These are phyloP conservation scores for Lasiurus borealis DNA, from an alignment of 2,113 vertebrate species.

Conservation along the genomic window DNA sequence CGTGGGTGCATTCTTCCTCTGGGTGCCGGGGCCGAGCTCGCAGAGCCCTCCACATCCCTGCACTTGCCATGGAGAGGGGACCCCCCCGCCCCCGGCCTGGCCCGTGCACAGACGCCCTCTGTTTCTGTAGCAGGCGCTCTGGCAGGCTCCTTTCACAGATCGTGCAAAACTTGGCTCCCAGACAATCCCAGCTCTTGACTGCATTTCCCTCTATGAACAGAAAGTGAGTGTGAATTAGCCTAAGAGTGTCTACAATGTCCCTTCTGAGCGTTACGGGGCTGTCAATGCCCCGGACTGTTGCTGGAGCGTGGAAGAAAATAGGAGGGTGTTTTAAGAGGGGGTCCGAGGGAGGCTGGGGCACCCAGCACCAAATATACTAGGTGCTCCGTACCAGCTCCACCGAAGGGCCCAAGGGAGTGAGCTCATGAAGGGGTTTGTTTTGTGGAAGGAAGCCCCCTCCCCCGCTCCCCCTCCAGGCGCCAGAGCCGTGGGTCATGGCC, in stretches of 20 bases:
- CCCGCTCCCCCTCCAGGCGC: too few species aligned
- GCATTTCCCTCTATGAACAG: not conserved
- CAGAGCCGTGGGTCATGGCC: not conserved
- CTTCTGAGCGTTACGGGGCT: not conserved
- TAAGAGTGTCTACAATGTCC: not conserved
- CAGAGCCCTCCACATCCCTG: not conserved
- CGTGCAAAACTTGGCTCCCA: constrained; percentile 54
- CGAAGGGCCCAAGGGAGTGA: too few species aligned
- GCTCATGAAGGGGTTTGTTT: not conserved
- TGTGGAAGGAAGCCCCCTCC: not conserved
- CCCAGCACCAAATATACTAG: not conserved
- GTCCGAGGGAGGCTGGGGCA: not conserved
- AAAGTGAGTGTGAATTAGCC: not conserved
- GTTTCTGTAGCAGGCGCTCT: not conserved
- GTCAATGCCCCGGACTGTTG: not conserved
- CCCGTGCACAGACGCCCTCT: not conserved
- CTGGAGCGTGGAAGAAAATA: not conserved
- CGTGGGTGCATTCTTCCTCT: not conserved
- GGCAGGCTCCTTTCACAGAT: constrained; percentile 3
- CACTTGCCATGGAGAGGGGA: accelerated
- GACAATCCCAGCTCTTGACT: not conserved
- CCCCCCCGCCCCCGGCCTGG: not conserved
- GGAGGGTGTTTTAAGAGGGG: not conserved
- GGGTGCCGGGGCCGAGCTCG: not conserved
- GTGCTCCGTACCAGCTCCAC: not conserved